A percentile compares a stretch with the other conserved stretches of the same genome.
phyloP scores from a whole-genome alignment of 2,888 invertebrate species.

The Drosophila neotestacea region DNA sequence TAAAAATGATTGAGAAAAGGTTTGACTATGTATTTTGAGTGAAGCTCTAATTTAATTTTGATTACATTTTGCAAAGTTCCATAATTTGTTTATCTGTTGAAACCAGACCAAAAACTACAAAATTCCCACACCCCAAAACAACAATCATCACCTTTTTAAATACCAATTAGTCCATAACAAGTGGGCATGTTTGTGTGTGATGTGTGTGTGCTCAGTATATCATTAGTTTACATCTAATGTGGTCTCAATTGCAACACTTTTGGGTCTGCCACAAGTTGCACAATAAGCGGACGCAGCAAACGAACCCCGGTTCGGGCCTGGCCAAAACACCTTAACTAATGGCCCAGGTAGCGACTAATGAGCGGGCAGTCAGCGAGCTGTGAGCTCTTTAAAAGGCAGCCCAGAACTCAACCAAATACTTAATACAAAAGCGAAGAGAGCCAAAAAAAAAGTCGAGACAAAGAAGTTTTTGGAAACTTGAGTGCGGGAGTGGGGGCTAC shows the following conservation, averaged over 20 bases:
- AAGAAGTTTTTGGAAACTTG: conserved; percentile 43
- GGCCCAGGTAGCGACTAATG: conserved; percentile 67
- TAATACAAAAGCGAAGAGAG: conserved; percentile 10
- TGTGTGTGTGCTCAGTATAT: conserved; percentile 50
- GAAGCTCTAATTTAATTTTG: neutral
- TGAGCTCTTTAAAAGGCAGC: conserved; percentile 70
- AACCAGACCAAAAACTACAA: conserved; percentile 1
- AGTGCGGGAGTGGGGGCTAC: conserved; percentile 36
- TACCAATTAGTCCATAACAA: conserved; percentile 65
- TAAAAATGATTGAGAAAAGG: neutral
- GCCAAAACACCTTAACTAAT: conserved; percentile 75
- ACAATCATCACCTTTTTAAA: conserved; percentile 52
- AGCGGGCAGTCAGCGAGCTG: conserved; percentile 60
- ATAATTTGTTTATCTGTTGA: neutral
- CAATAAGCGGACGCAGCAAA: conserved; percentile 58
- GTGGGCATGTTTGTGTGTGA: conserved; percentile 21
- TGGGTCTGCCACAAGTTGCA: conserved; percentile 59
- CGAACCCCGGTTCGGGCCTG: conserved; percentile 47
- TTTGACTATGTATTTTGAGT: neutral
- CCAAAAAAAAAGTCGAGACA: conserved; percentile 30
- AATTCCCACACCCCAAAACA: conserved; percentile 43
- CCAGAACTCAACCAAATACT: conserved; percentile 56
- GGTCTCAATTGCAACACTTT: conserved; percentile 71
- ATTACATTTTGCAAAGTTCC: neutral
- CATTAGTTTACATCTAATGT: conserved; percentile 74